Evolutionary conservation across 1,140 invertebrate species (phyloP), one percentile per base, ranked within the genome.

Genomic region (Aphelinus atriplicis): DNA sequence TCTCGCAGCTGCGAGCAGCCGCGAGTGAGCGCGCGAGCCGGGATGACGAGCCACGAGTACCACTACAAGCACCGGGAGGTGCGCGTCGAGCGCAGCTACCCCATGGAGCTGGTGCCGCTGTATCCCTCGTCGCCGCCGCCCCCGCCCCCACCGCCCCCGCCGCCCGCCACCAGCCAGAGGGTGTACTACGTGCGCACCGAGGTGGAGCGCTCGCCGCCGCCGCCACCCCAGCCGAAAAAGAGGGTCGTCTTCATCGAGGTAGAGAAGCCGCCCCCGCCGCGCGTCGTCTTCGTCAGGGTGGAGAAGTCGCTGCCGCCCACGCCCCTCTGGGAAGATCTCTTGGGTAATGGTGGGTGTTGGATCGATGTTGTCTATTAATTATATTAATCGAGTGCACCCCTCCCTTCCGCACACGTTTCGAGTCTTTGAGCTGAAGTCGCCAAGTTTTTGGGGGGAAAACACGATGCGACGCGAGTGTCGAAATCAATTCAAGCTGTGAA

Each of bases 81-180:
- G 2, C 48, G 46, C 42, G 57, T 75, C 57, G 73, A 75, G 55
- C 58, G 67, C 26, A 62, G 46, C 3, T 53, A 53, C 51, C 51
- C 51, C 51, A 26, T 26, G 26, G 26, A 26, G 26, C 26, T 26
- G 26, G 42, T 73, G 47, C 56, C 53, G n/a, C n/a, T 50, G 6
- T 60, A 45, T 42, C 2, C 43, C 10, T 7, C 55, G 2, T 26
- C 47, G 3, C n/a, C 48, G 3, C 56, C 47, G 26, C n/a, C 7
- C 1, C 63, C 55, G 43, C 51, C 50, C 2, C 26, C 47, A 45
- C 51, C 62, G 53, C 46, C 10, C n/a, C 56, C n/a, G 46, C 62
- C 53, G 7, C n/a, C 56, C 10, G 42, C 55, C 68, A 9, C 43
- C 58, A 2, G 9, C 58, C 26, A 7, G 9, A 62, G 45, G 48